Base-by-base conservation (phyloP, 2,888 invertebrate genomes). In the Cerastoderma edule region DNA sequence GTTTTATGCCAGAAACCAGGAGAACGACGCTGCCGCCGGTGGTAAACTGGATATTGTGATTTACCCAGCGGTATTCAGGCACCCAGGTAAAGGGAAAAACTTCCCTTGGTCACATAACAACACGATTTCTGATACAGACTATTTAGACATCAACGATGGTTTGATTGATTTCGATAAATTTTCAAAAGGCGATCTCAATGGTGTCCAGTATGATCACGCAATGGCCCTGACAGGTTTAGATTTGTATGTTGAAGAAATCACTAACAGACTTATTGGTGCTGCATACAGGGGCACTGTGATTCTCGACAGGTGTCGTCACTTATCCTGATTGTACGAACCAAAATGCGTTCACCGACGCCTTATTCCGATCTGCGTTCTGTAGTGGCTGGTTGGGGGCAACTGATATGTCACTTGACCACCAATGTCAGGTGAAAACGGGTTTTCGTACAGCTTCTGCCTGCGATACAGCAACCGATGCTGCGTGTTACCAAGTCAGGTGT, bases 141-240 rank as follows among this genome's bases (percentile, higher is more conserved):
- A 16, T 2, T 35, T 60, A 39, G 16, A 33, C 24, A 22, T 27
- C 10, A 5, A 28, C 16, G 27, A 2, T 1, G 60, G 60, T 24
- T 27, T 60, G 2, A n/a, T 39, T 4, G 30, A 33, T 24, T 35
- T 33, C 39, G 33, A 22, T 22, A 33, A 35, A 3, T 35, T 28
- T 60, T n/a, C 32, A 35, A 19, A 22, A 13, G 39, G 27, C 13
- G 10, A 10, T 33, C 24, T 35, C 8, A 22, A 27, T 22, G 60
- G 27, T 22, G 8, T 8, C 13, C 13, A 8, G 2, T 24, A 24
- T 6, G 60, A 60, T 22, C 60, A 60, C 60, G 35, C 27, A 19
- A 60, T 60, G 60, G 60, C 22, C n/a, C 33, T 60, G 5, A 60
- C n/a, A 16, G 60, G 60, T 22, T 39, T 60, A n/a, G 60, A 60